Base-by-base conservation (phyloP, 1,140 invertebrate species). In the Lamellibrachia luymesi region DNA sequence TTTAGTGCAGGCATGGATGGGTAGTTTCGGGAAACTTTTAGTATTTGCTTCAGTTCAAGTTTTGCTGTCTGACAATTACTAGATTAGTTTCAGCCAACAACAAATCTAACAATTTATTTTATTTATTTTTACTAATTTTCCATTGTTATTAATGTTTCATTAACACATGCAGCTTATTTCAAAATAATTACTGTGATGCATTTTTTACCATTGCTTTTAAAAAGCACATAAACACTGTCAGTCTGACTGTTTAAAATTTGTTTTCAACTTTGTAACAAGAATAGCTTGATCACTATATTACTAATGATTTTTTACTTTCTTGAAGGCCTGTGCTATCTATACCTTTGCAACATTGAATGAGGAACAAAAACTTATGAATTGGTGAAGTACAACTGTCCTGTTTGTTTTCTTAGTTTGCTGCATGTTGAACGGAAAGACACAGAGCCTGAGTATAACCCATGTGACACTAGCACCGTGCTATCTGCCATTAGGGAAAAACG, bases 401-500 rank as follows among this genome's bases (percentile, higher is more conserved):
- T 80, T 80, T 80, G 64, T 80, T 2, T 80, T 17, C 64, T 38
- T 38, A 80, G 64, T 80, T 80, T 80, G 64, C 64, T 80, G 5
- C 64, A 80, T 17, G 64, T 80, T 8, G 64, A 80, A 22, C 17
- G 8, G 4, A 80, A 80, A 22, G 17, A 10, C 2, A 80, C 13
- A 80, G 64, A 80, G 64, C 64, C 5, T 10, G 64, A 80, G 64
- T 17, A 22, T 17, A 22, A 80, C 64, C 64, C 64, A 80, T 80
- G 64, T 80, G 64, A 80, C 64, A 80, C 17, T 4, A 80, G 64
- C 64, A 80, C 64, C 64, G 64, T 91, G 49, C 49, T 91, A n/a
- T 91, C 91, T 22, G 91, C 91, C 91, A 91, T 91, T 13, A 50
- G 91, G 91, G 91, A 91, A n/a, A 91, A 25, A 91, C 49, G 91